These are phyloP conservation scores for Phasianus colchicus DNA, from an alignment of 2,113 vertebrate species.

Conservation along the genomic window DNA sequence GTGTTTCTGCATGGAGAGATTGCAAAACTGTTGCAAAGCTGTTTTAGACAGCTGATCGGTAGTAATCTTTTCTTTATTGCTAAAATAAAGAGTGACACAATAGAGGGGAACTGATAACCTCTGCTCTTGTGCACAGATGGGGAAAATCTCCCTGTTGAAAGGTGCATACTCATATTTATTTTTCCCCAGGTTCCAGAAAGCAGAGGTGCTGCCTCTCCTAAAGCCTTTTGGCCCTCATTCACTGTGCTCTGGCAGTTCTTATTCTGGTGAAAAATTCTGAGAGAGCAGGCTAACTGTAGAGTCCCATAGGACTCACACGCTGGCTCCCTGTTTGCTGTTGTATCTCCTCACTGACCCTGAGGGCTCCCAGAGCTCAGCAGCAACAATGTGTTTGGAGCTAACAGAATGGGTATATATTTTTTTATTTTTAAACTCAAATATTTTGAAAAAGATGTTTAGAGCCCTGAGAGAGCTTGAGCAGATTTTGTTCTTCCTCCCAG, in stretches of 20 bases:
- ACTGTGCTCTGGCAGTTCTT: neutral
- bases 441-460: neutral
- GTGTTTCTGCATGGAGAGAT: neutral
- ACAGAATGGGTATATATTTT: neutral
- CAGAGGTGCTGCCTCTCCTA: neutral
- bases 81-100: neutral
- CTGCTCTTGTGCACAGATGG: neutral
- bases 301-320: neutral
- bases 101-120: neutral
- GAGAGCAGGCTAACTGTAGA: neutral
- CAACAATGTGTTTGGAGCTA: neutral
- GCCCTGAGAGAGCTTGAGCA: neutral
- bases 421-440: fast-evolving
- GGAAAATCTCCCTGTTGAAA: neutral
- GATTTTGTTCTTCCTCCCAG: neutral
- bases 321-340: neutral
- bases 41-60: neutral
- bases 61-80: neutral
- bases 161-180: neutral
- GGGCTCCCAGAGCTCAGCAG: neutral
- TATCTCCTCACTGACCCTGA: neutral
- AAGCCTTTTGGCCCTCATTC: neutral
- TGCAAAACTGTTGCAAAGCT: neutral
- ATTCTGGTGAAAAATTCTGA: neutral
- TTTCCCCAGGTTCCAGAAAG: neutral